A percentile compares a stretch with the other conserved stretches of the same genome.
These are phyloP conservation scores for Peromyscus nudipes DNA, from an alignment of 2,797 vertebrate genomes.

Conservation along the genomic window DNA sequence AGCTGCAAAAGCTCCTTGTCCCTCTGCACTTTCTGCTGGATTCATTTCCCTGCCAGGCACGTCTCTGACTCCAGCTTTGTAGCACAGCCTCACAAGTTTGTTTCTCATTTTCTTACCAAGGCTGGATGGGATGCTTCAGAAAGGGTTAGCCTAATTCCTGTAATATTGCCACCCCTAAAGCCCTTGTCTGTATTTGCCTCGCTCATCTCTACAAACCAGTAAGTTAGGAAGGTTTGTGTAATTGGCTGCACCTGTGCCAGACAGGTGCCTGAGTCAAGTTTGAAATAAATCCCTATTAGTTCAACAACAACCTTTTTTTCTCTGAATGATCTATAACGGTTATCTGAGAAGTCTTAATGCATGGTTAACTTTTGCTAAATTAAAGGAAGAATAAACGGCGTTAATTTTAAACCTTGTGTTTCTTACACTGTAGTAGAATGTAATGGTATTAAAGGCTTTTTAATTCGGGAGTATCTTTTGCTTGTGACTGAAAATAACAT, in stretches of 20 bases:
- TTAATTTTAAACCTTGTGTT: conserved; percentile 55
- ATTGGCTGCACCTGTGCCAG: not conserved
- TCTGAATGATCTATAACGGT: conserved; percentile 81
- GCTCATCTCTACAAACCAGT: conserved; percentile 61
- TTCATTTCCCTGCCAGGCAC: conserved; percentile 80
- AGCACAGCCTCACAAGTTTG: conserved; percentile 70
- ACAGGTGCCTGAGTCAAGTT: conserved; percentile 32
- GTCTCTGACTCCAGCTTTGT: conserved; percentile 76
- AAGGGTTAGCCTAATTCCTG: conserved; percentile 1
- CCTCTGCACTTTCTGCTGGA: conserved; percentile 48
- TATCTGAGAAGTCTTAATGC: conserved; percentile 77
- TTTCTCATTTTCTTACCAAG: conserved; percentile 77
- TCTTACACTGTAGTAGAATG: not conserved
- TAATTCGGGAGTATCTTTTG: not conserved
- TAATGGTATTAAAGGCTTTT: not conserved
- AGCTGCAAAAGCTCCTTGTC: not conserved
- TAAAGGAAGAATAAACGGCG: conserved; percentile 74
- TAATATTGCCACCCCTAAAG: conserved; percentile 59
- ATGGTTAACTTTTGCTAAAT: conserved; percentile 75
- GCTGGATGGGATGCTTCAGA: conserved; percentile 23
- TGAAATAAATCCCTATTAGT: conserved; percentile 35
- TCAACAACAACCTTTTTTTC: not conserved
- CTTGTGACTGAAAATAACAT: not conserved
- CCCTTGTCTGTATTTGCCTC: not conserved
- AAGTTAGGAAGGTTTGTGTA: conserved; percentile 48